Evolutionary conservation across 2,797 vertebrate genomes (phyloP).

Genomic region (Benthosema pterotum): DNA sequence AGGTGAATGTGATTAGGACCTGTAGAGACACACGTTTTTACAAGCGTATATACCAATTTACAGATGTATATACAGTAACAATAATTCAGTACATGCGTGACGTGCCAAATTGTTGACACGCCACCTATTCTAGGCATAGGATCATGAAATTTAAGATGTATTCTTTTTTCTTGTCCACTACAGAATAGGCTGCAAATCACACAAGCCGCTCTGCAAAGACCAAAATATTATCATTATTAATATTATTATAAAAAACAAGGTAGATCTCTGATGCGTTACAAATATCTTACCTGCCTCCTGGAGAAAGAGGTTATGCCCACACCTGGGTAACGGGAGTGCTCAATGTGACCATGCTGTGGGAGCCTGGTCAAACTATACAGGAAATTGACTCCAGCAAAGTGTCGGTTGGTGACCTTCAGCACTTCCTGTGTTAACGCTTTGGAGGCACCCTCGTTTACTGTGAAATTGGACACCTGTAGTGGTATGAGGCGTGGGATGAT

Average conservation of each 20-base stretch:
- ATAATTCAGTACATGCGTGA: too few relatives aligned
- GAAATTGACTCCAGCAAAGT: slow-evolving; percentile 86
- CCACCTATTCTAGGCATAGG: too few relatives aligned
- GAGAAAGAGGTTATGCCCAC: slow-evolving; percentile 83
- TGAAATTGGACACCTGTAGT: slow-evolving; percentile 85
- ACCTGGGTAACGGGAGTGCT: slow-evolving; percentile 82
- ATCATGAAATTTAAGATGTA: too few relatives aligned
- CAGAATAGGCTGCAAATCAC: too few relatives aligned
- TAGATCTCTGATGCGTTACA: neutral
- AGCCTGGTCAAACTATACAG: slow-evolving; percentile 83
- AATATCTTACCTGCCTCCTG: slow-evolving; percentile 85
- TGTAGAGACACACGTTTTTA: neutral
- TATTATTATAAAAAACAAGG: too few relatives aligned
- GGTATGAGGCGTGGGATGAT: slow-evolving; percentile 87
- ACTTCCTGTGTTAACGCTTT: slow-evolving; percentile 82
- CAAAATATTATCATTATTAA: too few relatives aligned
- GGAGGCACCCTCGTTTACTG: slow-evolving; percentile 84
- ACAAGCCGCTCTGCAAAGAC: too few relatives aligned
- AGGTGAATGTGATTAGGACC: slow-evolving; percentile 9
- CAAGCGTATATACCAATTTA: too few relatives aligned
- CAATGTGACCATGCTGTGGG: slow-evolving; percentile 84
- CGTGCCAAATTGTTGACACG: too few relatives aligned
- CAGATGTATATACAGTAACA: too few relatives aligned
- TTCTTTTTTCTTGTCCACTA: too few relatives aligned
- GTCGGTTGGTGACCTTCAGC: slow-evolving; percentile 81